Evolutionary conservation across 1,140 invertebrate species (phyloP), one percentile per base, ranked within the genome.

Genomic region (Luehdorfia chinensis): DNA sequence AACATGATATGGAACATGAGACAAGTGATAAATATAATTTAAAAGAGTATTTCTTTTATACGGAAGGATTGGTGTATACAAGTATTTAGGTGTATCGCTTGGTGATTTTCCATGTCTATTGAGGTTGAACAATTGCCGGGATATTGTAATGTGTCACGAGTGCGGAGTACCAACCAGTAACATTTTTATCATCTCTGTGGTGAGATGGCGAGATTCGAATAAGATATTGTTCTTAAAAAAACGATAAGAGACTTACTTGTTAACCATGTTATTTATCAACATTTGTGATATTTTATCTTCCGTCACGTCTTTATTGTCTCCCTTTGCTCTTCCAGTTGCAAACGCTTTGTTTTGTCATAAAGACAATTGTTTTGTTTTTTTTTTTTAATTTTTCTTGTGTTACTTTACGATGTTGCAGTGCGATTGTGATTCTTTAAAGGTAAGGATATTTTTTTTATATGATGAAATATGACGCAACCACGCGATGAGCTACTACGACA

Each of bases 351-450:
- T 31, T 27, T 52, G 27, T 39, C 39, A 41, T 19, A 41, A 32
- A 32, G 18, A 31, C 7, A 32, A 30, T 21, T 21, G 33, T 36
- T 25, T 33, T 19, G 12, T 50, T 37, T 16, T 6, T 28, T 27
- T 49, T 21, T n/a, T n/a, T n/a, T n/a, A n/a, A n/a, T 54, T 33
- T 48, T 52, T 15, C 23, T 31, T 14, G 11, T 14, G 55, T 59
- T 34, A 57, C 12, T 36, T 7, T 16, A 45, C 55, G 30, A 74
- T 74, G 70, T 47, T 73, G 16, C 48, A 67, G 16, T 66, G 65
- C 54, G 64, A 70, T 47, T 30, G 48, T 11, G 55, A 58, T 34
- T 59, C 61, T 15, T 31, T 50, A 11, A 65, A 64, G 55, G 70
- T 73, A 50, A 65, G 60, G 47, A 28, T 55, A 45, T 50, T 18